Conservation (phyloP, 2,797 vertebrate species). For the Enteromius fasciolatus region DNA sequence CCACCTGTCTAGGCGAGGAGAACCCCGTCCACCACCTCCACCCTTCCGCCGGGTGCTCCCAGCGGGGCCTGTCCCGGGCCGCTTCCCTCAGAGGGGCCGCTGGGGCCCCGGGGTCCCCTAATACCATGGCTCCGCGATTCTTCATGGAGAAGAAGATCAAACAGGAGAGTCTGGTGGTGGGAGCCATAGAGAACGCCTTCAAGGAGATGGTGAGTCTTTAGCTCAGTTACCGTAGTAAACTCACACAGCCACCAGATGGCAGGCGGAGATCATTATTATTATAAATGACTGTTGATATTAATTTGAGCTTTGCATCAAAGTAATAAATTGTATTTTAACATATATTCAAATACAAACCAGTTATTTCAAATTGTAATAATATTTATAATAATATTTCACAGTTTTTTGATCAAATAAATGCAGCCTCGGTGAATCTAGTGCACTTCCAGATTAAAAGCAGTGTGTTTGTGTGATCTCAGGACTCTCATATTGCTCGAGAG, state of each 20-base stretch:
- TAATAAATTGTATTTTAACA: background rate
- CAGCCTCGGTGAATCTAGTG: background rate
- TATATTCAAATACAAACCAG: background rate
- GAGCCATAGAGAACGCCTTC: conserved; percentile 96
- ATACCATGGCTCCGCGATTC: conserved; percentile 87
- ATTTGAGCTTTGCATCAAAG: background rate
- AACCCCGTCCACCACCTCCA: conserved; percentile 73
- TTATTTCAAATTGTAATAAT: background rate
- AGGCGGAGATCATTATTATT: background rate
- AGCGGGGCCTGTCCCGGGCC: conserved; percentile 86
- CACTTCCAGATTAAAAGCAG: background rate
- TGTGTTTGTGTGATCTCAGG: conserved; percentile 74
- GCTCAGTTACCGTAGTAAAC: background rate
- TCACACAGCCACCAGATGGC: conserved; percentile 31
- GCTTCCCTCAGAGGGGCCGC: conserved; percentile 87
- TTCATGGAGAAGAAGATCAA: conserved; percentile 95
- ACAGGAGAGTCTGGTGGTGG: conserved; percentile 92
- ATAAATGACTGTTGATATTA: background rate
- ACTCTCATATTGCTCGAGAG: conserved; percentile 91
- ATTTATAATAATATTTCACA: background rate
- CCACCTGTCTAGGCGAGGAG: conserved; percentile 92
- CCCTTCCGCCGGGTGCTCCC: conserved; percentile 65
- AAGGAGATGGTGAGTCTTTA: conserved; percentile 89
- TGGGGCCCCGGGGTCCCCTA: conserved; percentile 87
- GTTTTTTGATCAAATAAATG: background rate